Conservation (phyloP, 2,888 invertebrate species). For the Phortica magna region DNA sequence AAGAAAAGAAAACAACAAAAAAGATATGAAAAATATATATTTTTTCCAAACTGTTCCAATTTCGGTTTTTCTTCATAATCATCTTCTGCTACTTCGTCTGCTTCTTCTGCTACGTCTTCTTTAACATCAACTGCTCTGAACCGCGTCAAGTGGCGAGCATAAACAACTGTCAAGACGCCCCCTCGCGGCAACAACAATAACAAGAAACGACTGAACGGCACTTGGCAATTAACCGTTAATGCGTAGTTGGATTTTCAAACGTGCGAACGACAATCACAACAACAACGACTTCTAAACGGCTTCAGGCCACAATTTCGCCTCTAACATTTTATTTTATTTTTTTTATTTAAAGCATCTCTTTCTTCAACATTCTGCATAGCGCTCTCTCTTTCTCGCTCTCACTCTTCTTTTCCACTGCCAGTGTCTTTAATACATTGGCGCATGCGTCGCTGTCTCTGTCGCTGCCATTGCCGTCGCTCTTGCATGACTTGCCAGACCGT, state of each 20-base stretch:
- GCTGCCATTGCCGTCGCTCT: not conserved
- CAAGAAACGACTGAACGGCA: not conserved
- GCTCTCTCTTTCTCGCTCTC: not conserved
- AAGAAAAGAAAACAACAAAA: constrained; percentile 12
- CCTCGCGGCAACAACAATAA: not conserved
- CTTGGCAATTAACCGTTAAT: constrained; percentile 33
- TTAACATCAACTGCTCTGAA: too few species aligned
- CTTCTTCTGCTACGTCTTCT: not conserved
- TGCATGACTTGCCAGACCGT: not conserved
- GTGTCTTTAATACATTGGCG: not conserved
- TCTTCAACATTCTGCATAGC: too few species aligned
- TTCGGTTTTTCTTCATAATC: not conserved
- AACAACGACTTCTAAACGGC: not conserved
- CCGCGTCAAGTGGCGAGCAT: not conserved
- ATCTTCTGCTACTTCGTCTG: not conserved
- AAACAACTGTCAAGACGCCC: not conserved
- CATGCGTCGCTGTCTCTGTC: not conserved
- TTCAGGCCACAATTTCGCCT: not conserved
- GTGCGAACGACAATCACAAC: constrained; percentile 35
- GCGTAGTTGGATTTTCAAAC: constrained; percentile 25
- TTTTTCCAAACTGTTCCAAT: constrained; percentile 7
- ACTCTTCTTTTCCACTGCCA: not conserved
- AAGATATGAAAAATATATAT: not conserved
- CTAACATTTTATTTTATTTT: not conserved
- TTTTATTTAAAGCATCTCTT: not conserved